Percentiles rank a stretch among this genome's conserved stretches.
Evolutionary conservation across 2,888 invertebrate genomes (phyloP).

Genomic region (Protophormia terraenovae): DNA sequence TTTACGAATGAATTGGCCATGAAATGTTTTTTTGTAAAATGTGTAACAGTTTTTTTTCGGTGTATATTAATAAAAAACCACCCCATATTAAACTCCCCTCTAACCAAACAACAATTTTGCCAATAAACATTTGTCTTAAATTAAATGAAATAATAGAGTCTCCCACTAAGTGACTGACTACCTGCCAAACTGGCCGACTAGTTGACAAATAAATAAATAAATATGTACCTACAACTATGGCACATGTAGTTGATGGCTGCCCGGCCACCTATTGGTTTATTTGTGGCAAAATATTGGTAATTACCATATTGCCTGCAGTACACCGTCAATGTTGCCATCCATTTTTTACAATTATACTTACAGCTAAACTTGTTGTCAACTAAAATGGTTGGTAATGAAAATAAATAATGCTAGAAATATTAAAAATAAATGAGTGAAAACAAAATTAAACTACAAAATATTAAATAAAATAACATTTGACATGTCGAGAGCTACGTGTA

Average conservation of each 20-base stretch:
- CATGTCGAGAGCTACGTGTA: slow-evolving; percentile 18
- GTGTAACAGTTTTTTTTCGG: too few relatives aligned
- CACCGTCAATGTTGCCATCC: not conserved
- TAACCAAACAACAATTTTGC: not conserved
- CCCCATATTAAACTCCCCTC: too few relatives aligned
- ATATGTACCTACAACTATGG: too few relatives aligned
- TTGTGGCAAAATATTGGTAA: slow-evolving; percentile 47
- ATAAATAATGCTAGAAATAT: not conserved
- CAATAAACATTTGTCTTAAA: not conserved
- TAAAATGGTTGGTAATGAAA: not conserved
- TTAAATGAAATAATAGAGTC: not conserved
- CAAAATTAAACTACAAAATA: not conserved
- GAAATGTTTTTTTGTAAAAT: too few relatives aligned
- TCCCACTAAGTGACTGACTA: not conserved
- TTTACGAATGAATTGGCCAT: too few relatives aligned
- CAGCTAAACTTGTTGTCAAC: not conserved
- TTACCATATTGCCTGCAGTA: slow-evolving; percentile 42
- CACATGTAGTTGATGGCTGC: not conserved
- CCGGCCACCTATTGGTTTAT: slow-evolving; percentile 10
- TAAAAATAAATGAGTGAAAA: not conserved
- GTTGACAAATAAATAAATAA: not conserved
- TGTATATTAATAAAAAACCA: too few relatives aligned
- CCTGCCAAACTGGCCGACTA: not conserved
- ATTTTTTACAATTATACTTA: slow-evolving; percentile 2
- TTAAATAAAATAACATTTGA: slow-evolving; percentile 9